These are phyloP conservation scores for Echinarachnius parma DNA, from an alignment of 53 echinoderm and acorn worm genomes.

Conservation along the genomic window DNA sequence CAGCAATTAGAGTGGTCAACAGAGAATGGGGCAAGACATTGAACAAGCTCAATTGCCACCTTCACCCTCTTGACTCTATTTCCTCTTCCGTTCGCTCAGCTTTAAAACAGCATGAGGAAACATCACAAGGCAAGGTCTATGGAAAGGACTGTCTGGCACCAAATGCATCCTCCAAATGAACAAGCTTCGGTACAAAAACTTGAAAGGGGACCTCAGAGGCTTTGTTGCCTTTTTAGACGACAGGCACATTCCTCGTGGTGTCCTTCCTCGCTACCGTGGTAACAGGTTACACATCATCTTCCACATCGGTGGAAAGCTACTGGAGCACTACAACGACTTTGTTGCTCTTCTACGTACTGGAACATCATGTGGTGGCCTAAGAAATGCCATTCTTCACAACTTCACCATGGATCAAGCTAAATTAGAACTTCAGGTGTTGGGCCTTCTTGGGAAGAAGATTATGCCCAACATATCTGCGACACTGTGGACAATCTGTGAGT, in stretches of 20 bases:
- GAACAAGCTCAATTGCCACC: conserved; percentile 55
- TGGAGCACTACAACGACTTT: conserved; percentile 33
- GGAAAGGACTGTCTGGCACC: conserved; percentile 53
- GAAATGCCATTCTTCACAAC: conserved; percentile 32
- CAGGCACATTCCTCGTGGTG: conserved; percentile 32
- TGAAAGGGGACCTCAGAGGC: conserved; percentile 49
- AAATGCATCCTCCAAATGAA: conserved; percentile 53
- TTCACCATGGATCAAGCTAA: neutral
- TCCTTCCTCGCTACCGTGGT: conserved; percentile 53
- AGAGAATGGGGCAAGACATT: conserved; percentile 50
- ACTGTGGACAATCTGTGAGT: conserved; percentile 13
- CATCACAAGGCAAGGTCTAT: conserved; percentile 42
- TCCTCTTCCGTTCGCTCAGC: conserved; percentile 27
- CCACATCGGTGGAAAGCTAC: conserved; percentile 56
- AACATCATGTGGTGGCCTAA: conserved; percentile 39
- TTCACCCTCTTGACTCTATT: conserved; percentile 56
- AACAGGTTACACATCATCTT: conserved; percentile 55
- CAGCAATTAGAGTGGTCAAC: conserved; percentile 45
- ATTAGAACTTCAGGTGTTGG: conserved; percentile 45
- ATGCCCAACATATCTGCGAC: conserved; percentile 26
- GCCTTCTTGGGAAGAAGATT: conserved; percentile 52
- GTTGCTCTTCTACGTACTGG: neutral
- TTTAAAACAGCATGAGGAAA: conserved; percentile 24
- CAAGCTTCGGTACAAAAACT: conserved; percentile 47
- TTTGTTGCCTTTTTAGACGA: conserved; percentile 44